Percentiles rank a stretch among this genome's conserved stretches.
These are phyloP conservation scores for Neocrepidodera transversa DNA, from an alignment of 2,888 invertebrate species.

Conservation along the genomic window DNA sequence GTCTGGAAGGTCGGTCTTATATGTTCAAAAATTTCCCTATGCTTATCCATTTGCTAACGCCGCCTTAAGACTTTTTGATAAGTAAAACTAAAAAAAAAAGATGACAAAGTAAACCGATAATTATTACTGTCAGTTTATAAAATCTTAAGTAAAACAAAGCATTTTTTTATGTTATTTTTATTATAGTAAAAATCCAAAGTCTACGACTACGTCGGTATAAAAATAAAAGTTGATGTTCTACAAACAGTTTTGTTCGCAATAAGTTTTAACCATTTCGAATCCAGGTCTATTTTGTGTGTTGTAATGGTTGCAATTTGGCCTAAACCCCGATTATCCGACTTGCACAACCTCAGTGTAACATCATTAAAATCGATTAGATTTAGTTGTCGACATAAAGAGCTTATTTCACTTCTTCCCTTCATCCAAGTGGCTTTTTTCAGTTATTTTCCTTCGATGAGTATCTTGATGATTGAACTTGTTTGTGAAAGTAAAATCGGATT, in stretches of 20 bases:
- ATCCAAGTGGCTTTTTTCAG: not conserved
- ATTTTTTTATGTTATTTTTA: no score
- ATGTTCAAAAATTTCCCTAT: no score
- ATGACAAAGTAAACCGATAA: no score
- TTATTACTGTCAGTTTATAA: no score
- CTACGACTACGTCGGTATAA: no score
- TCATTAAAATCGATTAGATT: constrained; percentile 48
- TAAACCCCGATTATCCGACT: constrained; percentile 47
- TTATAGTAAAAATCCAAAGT: no score
- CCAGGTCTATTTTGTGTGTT: constrained; percentile 44
- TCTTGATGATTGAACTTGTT: constrained; percentile 39
- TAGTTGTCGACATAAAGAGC: constrained; percentile 42
- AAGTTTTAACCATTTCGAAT: constrained; percentile 32
- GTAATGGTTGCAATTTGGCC: constrained; percentile 47
- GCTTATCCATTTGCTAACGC: no score
- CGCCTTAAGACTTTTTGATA: no score
- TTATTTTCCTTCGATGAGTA: constrained; percentile 28
- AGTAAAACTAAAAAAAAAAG: no score
- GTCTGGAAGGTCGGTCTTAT: no score
- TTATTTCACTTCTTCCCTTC: constrained; percentile 25
- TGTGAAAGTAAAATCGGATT: constrained; percentile 27
- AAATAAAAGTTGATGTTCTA: no score
- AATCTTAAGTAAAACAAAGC: no score
- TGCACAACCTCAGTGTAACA: constrained; percentile 43
- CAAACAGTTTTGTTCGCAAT: not conserved